A percentile compares a stretch with the other conserved stretches of the same genome.
Conservation (phyloP, 2,888 invertebrate species). For the Oscheius myriophilus region DNA sequence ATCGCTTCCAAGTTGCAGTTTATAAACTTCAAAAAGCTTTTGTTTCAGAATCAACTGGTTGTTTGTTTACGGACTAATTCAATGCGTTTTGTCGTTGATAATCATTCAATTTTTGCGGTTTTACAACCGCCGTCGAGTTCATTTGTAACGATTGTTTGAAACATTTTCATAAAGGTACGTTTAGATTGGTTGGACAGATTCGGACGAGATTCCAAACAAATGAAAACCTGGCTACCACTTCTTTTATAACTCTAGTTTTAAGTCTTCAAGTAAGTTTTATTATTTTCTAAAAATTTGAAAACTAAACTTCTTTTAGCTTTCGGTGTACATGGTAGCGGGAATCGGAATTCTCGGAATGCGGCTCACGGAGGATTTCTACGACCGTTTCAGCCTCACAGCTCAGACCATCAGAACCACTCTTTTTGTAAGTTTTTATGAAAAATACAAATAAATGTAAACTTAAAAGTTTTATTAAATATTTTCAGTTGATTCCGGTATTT, state of each 20-base stretch:
- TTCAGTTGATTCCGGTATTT: constrained; percentile 21
- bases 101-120: not conserved
- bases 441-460: too few species aligned
- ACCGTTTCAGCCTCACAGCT: constrained; percentile 1
- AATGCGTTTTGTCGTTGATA: constrained; percentile 14
- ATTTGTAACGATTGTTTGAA: not conserved
- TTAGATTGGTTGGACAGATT: constrained; percentile 9
- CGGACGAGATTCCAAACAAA: constrained; percentile 2
- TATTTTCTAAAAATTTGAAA: too few species aligned
- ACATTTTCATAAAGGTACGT: not conserved
- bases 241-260: constrained; percentile 5
- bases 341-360: constrained; percentile 7
- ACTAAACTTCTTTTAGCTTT: not conserved
- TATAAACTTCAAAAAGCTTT: too few species aligned
- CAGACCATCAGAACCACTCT: constrained; percentile 12
- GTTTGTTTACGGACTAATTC: constrained; percentile 7
- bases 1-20: constrained; percentile 2
- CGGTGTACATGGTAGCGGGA: constrained; percentile 4
- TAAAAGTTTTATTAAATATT: not conserved
- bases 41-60: constrained; percentile 14
- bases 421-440: constrained; percentile 1
- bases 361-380: not conserved
- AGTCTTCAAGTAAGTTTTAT: constrained; percentile 15
- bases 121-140: constrained; percentile 4
- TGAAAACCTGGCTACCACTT: constrained; percentile 17